Evolutionary conservation across 2,888 invertebrate species (phyloP).

Genomic region (Perithous albicinctus): DNA sequence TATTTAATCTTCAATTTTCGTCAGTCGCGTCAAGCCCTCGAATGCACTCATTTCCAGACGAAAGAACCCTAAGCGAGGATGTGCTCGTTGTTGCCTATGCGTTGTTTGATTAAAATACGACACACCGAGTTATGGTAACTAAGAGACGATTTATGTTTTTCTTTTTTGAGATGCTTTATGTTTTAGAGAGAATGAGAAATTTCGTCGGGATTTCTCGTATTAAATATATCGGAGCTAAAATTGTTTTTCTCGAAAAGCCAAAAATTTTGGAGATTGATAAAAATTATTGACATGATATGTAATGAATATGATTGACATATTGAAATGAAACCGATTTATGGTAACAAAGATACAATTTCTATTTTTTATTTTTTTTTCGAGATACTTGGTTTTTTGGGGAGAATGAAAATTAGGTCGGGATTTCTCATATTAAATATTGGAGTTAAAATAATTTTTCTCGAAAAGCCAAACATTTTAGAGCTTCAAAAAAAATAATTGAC

Average conservation of each 20-base stretch:
- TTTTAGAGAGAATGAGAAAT: background rate
- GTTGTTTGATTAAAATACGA: background rate
- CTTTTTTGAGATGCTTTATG: background rate
- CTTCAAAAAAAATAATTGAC: no score
- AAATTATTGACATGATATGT: no score
- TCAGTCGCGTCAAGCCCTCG: background rate
- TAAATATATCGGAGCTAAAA: no score
- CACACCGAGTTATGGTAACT: background rate
- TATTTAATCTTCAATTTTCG: conserved; percentile 39
- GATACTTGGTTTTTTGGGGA: background rate
- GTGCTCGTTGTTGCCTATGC: background rate
- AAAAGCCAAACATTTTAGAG: no score
- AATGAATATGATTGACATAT: no score
- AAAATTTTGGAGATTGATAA: no score
- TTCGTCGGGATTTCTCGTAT: no score
- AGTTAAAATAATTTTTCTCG: no score
- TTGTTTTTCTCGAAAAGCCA: no score
- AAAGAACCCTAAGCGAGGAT: background rate
- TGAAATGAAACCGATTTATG: no score
- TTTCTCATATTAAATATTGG: no score
- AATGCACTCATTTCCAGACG: conserved; percentile 15
- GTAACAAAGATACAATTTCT: no score
- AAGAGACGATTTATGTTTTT: background rate
- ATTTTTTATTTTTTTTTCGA: background rate
- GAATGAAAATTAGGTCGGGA: background rate